Base-by-base conservation (phyloP, 2,888 invertebrate species). In the Lathronympha strigana region DNA sequence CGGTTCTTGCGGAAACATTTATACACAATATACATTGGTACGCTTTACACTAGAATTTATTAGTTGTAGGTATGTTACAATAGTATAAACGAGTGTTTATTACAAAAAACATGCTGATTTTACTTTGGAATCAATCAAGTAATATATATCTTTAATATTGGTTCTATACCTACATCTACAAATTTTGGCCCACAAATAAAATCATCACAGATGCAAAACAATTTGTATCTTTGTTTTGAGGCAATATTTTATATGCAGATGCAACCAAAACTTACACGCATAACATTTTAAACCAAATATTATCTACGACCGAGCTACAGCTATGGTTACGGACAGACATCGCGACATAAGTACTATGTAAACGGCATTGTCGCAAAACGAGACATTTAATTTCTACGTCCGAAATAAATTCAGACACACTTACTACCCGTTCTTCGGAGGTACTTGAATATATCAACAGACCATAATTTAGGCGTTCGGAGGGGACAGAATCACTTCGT, bases 151-250 rank as follows among this genome's bases (percentile, higher is more conserved):
- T 47, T 54, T 19, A 50, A 63, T 31, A 51, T 66, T 66, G 60
- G 54, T 61, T 66, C 66, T 61, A 66, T 61, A 28, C 19, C 54
- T 66, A 66, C 61, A 61, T 60, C 64, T 60, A 58, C 45, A 45
- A 61, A 66, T 54, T 61, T 66, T 49, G 54, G 47, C 66, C 66
- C 61, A 66, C 66, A 66, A 66, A 61, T 61, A 49, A 66, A 66
- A 61, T 61, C 54, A 63, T 63, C 63, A 58, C 67, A 54, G 63
- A 63, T 53, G 67, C 66, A 51, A 61, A 66, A 5, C 3, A 53
- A 66, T 45, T 43, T 19, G 36, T 60, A 66, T 61, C 60, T 61
- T 47, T 13, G 17, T 47, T 36, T 25, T 54, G 47, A 61, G 66
- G 61, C 66, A 54, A 40, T 61, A 53, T 61, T 45, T 28, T 21